phyloP scores from a whole-genome alignment of 2,113 vertebrate species.

The Calidris pygmaea region DNA sequence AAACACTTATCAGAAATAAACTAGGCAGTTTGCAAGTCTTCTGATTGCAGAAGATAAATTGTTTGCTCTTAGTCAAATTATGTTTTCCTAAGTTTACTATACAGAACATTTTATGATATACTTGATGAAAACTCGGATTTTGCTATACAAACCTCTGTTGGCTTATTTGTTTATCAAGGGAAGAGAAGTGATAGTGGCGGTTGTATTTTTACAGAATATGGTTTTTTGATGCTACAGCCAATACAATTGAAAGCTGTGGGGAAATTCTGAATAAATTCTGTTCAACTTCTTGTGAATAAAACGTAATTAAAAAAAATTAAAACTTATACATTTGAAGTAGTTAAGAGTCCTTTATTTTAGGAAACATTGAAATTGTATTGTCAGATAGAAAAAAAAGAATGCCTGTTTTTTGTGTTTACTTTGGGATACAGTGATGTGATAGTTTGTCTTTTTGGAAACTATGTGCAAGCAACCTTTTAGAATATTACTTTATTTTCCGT shows the following conservation, averaged over 20 bases:
- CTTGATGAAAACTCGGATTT: background rate
- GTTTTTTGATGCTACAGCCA: background rate
- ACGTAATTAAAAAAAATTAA: background rate
- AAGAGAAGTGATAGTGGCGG: background rate
- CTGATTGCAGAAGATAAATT: background rate
- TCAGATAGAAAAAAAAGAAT: background rate
- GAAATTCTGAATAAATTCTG: background rate
- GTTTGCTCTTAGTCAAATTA: background rate
- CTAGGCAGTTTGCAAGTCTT: background rate
- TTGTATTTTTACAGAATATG: background rate
- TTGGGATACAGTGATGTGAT: background rate
- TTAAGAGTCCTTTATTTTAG: background rate
- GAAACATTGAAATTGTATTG: background rate
- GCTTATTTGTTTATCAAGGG: background rate
- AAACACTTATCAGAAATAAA: background rate
- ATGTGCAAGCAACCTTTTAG: background rate
- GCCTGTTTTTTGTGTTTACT: background rate
- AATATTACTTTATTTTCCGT: background rate
- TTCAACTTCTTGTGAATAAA: background rate
- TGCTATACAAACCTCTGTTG: background rate
- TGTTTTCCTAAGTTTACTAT: too few relatives aligned
- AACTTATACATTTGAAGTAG: background rate
- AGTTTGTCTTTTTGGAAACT: background rate
- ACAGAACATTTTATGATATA: background rate
- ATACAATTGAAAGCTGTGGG: background rate